Base-by-base conservation (phyloP, 2,797 vertebrate genomes). In the Pteropus rufus region DNA sequence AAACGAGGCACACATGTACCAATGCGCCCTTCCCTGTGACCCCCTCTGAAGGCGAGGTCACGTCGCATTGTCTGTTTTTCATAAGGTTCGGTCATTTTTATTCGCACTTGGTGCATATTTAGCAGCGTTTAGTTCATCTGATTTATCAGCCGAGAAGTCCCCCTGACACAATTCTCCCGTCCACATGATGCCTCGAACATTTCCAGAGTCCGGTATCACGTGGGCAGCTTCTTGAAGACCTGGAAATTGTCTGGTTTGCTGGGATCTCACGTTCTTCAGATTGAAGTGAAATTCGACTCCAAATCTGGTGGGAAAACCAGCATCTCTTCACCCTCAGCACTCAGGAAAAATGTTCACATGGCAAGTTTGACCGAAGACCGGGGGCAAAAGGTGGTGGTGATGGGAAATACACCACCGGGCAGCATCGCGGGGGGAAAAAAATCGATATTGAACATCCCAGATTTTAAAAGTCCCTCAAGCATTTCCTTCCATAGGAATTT, bases 121-220 rank as follows among this genome's bases (percentile, higher is more conserved):
- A 64, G 24, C 44, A 82, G 69, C 31, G 16, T 52, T 54, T 81
- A 64, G n/a, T 70, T 86, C 23, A 34, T 85, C 10, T 31, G 58
- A 54, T 54, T 89, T 39, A 41, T 54, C 36, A 76, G 7, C 21
- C 16, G 11, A 60, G 14, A 81, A 39, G 3, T 14, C 31, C 54
- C 7, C 10, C 18, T 62, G 31, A 72, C 1, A 23, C 39, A 52
- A 72, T 36, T 34, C 3, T 39, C 23, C 29, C 26, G 72, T 0
- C 11, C 65, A 58, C 83, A 84, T 14, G 8, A 80, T 54, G 36
- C 34, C 46, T 76, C 52, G 60, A 41, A 72, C 41, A 34, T n/a
- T 52, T 2, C 14, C 1, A 54, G 0, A 39, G 0, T 36, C 23
- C 54, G 31, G 29, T 1, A 15, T 36, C n/a, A 31, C 26, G 1